Conservation (phyloP, 2,113 vertebrate genomes). For the Tachycineta bicolor region DNA sequence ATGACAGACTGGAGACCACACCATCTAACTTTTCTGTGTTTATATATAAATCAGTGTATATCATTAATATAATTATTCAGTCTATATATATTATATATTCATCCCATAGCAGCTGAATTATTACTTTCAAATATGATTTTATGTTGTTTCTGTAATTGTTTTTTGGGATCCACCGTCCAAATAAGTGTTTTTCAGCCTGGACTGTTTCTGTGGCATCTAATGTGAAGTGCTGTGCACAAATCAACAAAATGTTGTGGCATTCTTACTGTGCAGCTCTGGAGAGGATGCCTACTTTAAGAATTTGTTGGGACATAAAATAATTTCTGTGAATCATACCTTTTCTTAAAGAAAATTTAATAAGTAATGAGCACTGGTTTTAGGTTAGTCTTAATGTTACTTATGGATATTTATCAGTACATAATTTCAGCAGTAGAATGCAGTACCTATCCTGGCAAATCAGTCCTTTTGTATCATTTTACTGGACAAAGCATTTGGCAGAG, state of each 20-base stretch:
- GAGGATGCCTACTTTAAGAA: not conserved
- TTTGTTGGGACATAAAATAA: not conserved
- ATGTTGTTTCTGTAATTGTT: not conserved
- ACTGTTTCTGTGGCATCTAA: not conserved
- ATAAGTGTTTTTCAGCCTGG: not conserved
- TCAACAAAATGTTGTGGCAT: not conserved
- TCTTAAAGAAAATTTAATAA: not conserved
- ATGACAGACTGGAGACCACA: constrained; percentile 39
- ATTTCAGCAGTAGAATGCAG: not conserved
- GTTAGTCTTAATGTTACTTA: not conserved
- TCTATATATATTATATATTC: constrained; percentile 32
- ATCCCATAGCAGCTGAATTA: constrained; percentile 3
- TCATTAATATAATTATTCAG: not conserved
- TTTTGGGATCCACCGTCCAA: not conserved
- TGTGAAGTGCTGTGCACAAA: not conserved
- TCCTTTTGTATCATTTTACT: not conserved
- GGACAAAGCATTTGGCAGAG: not conserved
- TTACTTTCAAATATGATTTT: constrained; percentile 46
- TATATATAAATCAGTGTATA: not conserved
- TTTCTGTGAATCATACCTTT: not conserved
- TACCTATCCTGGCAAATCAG: not conserved
- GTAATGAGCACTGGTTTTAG: not conserved
- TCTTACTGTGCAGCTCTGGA: not conserved
- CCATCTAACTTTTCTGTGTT: constrained; percentile 36
- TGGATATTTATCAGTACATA: not conserved